These are phyloP conservation scores for Burhinus bistriatus DNA, from an alignment of 2,113 vertebrate species.

Conservation along the genomic window DNA sequence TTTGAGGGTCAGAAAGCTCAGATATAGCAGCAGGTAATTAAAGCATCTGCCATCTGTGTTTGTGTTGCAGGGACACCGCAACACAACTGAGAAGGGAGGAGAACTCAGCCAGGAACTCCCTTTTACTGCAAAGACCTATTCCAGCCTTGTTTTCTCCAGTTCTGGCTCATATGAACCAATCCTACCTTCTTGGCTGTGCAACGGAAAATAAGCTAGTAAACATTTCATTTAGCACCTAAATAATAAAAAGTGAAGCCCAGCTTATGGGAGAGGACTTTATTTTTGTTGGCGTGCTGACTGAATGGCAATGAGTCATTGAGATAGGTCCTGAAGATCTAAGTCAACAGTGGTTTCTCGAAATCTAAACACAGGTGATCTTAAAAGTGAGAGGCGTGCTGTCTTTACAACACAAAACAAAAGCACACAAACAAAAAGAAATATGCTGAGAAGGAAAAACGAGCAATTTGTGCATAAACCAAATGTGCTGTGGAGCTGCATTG, in stretches of 20 bases:
- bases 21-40: neutral
- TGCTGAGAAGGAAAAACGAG: neutral
- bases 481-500: neutral
- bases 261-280: neutral
- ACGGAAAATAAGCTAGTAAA: neutral
- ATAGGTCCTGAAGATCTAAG: neutral
- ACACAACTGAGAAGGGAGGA: neutral
- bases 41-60: neutral
- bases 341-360: neutral
- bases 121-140: neutral
- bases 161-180: neutral
- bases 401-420: neutral
- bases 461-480: neutral
- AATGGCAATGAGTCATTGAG: neutral
- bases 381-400: neutral
- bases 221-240: neutral
- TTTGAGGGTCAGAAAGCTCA: neutral
- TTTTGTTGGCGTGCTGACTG: neutral
- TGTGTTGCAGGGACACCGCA: neutral
- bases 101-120: neutral
- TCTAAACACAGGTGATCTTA: neutral
- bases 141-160: neutral
- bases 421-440: neutral
- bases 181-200: neutral
- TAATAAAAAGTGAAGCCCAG: neutral